These are phyloP conservation scores for Psittacula echo DNA, from an alignment of 2,797 vertebrate species.

Conservation along the genomic window DNA sequence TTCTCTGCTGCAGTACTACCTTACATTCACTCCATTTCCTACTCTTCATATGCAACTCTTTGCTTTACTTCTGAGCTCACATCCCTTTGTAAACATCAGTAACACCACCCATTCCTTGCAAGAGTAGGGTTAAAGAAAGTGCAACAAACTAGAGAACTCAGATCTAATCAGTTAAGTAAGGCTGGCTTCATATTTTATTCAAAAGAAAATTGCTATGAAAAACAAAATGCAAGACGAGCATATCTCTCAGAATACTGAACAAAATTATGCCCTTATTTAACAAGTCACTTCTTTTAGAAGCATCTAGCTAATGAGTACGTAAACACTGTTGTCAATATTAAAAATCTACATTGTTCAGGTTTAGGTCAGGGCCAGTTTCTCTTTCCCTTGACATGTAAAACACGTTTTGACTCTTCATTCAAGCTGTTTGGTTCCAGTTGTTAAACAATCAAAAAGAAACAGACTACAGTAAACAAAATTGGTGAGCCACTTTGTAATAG, in stretches of 20 bases:
- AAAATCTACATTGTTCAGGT: not conserved
- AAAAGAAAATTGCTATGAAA: not conserved
- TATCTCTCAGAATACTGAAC: not conserved
- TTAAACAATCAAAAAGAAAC: not conserved
- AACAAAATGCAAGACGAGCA: not conserved
- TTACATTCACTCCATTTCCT: not conserved
- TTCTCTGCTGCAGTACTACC: not conserved
- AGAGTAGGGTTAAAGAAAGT: not conserved
- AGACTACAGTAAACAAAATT: not conserved
- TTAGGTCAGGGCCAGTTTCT: not conserved
- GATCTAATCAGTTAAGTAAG: not conserved
- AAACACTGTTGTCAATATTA: not conserved
- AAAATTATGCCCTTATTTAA: not conserved
- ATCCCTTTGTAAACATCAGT: not conserved
- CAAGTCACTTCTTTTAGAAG: not conserved
- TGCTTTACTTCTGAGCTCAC: not conserved
- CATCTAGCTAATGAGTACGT: not conserved
- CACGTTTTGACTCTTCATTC: not conserved
- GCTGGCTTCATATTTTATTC: not conserved
- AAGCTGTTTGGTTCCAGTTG: not conserved
- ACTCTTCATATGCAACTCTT: not conserved
- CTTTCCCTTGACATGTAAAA: not conserved
- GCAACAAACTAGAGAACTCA: not conserved
- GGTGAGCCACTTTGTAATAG: not conserved
- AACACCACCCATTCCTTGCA: rapidly evolving